Evolutionary conservation across 2,888 invertebrate species (phyloP), one percentile per base, ranked within the genome.

Genomic region (Microplitis deprimator): DNA sequence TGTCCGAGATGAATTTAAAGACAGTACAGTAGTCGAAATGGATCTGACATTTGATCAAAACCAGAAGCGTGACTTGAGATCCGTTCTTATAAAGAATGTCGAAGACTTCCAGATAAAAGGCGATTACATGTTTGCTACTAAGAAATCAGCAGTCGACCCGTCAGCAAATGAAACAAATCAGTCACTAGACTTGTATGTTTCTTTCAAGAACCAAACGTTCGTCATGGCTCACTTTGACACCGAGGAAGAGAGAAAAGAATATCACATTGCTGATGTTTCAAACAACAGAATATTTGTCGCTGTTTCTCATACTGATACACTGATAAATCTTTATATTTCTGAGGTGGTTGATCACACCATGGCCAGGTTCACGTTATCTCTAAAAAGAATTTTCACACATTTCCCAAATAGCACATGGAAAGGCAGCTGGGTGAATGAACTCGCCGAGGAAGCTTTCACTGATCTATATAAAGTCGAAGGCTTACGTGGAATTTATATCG

Each of bases 401-500:
- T 96, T 96, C 88, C 96, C 96, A 0, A 94, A 95, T 85, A 93
- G 92, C 8, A 95, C 95, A 62, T 96, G 95, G 94, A 94, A 94
- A 84, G 93, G 94, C 82, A 94, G 95, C 78, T 96, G 96, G 95
- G 90, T 97, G 4, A 94, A 94, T 85, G 94, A 94, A 81, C 93
- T 95, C 6, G 93, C 94, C 0, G 95, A 95, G 81, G 95, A 96
- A 81, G 92, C 95, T 0, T 97, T 97, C 91, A 95, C 96, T 1
- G 97, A 97, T 87, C 90, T 97, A 0, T 96, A 97, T 89, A 95
- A 95, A 85, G 96, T 98, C 0, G 95, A 96, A 88, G 97, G 97
- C 0, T 90, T 97, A 70, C 92, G 94, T 67, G 97, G 97, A 0
- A 95, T 97, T 82, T 97, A 96, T 91, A 96, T 98, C 80, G 97